Percentiles rank a stretch among this genome's conserved stretches.
Evolutionary conservation across 1,140 invertebrate species (phyloP).

Genomic region (Cotesia typhae): DNA sequence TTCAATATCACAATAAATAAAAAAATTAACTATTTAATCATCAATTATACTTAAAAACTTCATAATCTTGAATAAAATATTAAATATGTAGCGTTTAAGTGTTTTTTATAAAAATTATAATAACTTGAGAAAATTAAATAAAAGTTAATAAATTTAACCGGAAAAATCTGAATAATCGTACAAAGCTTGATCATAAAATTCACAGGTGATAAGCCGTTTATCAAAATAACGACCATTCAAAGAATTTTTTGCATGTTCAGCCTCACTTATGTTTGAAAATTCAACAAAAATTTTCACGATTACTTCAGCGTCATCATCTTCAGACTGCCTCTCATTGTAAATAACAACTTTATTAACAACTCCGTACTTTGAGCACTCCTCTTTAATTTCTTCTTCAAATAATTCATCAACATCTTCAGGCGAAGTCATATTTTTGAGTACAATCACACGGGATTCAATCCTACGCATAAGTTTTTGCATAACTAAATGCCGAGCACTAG

Average conservation of each 20-base stretch:
- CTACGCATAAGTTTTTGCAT: slow-evolving; percentile 99
- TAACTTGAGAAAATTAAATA: too few relatives aligned
- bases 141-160: slow-evolving; percentile 68
- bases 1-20: too few relatives aligned
- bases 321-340: slow-evolving; percentile 95
- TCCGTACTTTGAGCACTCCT: slow-evolving; percentile 95
- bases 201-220: slow-evolving; percentile 89
- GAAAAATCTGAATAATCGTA: slow-evolving; percentile 97
- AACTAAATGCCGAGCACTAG: slow-evolving; percentile 94
- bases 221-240: slow-evolving; percentile 96
- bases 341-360: slow-evolving; percentile 94
- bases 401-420: slow-evolving; percentile 96
- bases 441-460: slow-evolving; percentile 86
- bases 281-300: slow-evolving; percentile 99
- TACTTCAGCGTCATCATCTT: slow-evolving; percentile 87
- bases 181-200: slow-evolving; percentile 94
- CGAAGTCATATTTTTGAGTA: slow-evolving; percentile 94
- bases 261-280: slow-evolving; percentile 83
- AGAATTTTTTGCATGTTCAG: slow-evolving; percentile 84
- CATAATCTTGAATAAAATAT: too few relatives aligned
- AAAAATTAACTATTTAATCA: too few relatives aligned
- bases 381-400: slow-evolving; percentile 96
- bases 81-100: too few relatives aligned
- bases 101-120: too few relatives aligned
- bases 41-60: too few relatives aligned